Conservation (phyloP, 1,140 invertebrate species). For the Sesamia nonagrioides region DNA sequence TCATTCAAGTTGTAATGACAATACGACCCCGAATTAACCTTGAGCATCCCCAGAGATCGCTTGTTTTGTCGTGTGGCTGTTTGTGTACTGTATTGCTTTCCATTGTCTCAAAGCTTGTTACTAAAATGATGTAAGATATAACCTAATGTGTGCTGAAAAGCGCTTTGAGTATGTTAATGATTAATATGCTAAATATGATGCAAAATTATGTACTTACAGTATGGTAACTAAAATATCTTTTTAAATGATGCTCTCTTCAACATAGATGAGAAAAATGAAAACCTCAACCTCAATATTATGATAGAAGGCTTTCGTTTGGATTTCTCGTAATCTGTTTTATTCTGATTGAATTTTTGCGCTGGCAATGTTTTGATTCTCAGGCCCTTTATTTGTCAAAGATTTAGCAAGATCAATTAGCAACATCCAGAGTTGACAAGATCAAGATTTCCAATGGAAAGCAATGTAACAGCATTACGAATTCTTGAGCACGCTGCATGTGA, state of each 20-base stretch:
- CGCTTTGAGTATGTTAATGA: slow-evolving; percentile 19
- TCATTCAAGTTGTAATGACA: slow-evolving; percentile 77
- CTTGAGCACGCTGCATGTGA: slow-evolving; percentile 54
- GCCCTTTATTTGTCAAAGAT: too few species aligned
- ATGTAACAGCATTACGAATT: slow-evolving; percentile 54
- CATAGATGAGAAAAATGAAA: not conserved
- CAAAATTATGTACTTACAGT: not conserved
- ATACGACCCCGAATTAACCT: slow-evolving; percentile 62
- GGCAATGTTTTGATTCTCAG: too few species aligned
- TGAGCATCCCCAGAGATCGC: slow-evolving; percentile 66
- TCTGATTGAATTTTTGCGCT: too few species aligned
- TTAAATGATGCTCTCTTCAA: not conserved
- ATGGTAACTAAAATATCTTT: not conserved
- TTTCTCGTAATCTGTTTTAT: too few species aligned
- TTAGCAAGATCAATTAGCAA: too few species aligned
- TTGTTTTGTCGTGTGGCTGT: slow-evolving; percentile 71
- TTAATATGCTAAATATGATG: not conserved
- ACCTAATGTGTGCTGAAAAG: not conserved
- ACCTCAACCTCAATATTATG: not conserved
- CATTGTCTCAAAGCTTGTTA: slow-evolving; percentile 57
- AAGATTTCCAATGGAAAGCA: slow-evolving; percentile 71
- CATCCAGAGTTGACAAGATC: not conserved
- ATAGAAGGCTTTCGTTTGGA: not conserved
- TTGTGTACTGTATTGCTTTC: slow-evolving; percentile 71
- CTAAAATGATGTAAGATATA: slow-evolving; percentile 5